Percentiles rank a stretch among this genome's conserved stretches.
Conservation (phyloP, 1,140 invertebrate species). For the Musca vetustissima region DNA sequence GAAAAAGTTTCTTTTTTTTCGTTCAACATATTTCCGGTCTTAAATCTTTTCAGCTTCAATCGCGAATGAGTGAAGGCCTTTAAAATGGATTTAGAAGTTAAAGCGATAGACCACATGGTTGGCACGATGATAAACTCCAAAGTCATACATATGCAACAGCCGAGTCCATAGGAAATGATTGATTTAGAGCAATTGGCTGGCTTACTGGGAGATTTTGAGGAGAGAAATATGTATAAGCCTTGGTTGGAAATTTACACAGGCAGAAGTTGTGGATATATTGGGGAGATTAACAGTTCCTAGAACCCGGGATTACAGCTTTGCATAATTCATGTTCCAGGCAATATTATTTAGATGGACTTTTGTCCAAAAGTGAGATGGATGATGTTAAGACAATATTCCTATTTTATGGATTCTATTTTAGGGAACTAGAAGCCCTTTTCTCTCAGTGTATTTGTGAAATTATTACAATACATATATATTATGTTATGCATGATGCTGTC, state of each 20-base stretch:
- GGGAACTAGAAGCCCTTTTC: no score
- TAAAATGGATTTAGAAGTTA: constrained; percentile 11
- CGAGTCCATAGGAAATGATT: constrained; percentile 3
- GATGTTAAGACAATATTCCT: no score
- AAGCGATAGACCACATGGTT: constrained; percentile 22
- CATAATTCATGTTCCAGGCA: no score
- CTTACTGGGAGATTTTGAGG: not conserved
- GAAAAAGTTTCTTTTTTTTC: not conserved
- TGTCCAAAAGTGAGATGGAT: no score
- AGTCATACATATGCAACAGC: constrained; percentile 8
- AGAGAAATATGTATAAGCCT: no score
- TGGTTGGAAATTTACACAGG: no score
- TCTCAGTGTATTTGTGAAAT: not conserved
- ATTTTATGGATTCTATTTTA: no score
- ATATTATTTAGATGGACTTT: no score
- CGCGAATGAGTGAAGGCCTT: not conserved
- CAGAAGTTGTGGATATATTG: no score
- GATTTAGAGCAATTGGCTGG: constrained; percentile 23
- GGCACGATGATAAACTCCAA: constrained; percentile 19
- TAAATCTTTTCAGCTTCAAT: constrained; percentile 17
- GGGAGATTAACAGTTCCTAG: no score
- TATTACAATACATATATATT: not conserved
- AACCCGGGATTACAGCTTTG: no score
- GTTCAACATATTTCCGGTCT: constrained; percentile 20
- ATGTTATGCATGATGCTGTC: constrained; percentile 22